These are phyloP conservation scores for Lordiphosa collinella DNA, from an alignment of 1,140 invertebrate species.

Conservation along the genomic window DNA sequence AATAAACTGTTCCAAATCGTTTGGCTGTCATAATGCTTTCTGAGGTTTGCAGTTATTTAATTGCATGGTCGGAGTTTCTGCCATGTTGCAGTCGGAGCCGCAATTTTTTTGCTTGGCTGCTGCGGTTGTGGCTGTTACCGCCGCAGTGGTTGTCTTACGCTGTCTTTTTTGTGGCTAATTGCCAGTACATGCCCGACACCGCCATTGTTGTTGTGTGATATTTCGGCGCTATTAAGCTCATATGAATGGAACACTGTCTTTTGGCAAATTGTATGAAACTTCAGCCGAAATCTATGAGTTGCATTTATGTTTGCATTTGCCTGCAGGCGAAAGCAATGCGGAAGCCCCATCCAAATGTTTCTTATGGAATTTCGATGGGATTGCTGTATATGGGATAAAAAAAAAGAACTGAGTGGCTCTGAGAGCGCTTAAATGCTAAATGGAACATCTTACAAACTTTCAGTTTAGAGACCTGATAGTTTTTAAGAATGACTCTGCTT, in stretches of 20 bases:
- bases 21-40: conserved; percentile 18
- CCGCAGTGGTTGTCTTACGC: conserved; percentile 2
- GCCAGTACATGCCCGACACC: conserved; percentile 14
- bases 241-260: conserved; percentile 4
- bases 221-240: conserved; percentile 10
- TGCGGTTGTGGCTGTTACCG: conserved; percentile 23
- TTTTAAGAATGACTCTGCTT: not conserved
- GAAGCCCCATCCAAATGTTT: conserved; percentile 30
- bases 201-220: conserved; percentile 22
- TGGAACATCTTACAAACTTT: too few species aligned
- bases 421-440: too few species aligned
- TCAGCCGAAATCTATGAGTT: conserved; percentile 27
- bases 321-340: conserved; percentile 20
- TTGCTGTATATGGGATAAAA: not conserved
- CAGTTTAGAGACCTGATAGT: not conserved
- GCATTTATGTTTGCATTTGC: conserved; percentile 19
- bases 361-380: conserved; percentile 24
- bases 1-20: conserved; percentile 18
- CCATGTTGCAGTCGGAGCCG: conserved; percentile 19
- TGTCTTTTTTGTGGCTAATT: conserved; percentile 28
- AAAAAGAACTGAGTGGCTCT: too few species aligned
- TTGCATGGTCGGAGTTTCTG: conserved; percentile 24
- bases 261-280: conserved; percentile 11
- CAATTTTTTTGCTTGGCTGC: not conserved
- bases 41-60: conserved; percentile 47